Evolutionary conservation across 2,888 invertebrate species (phyloP), one percentile per base, ranked within the genome.

Genomic region (Cacoxenus indagator): DNA sequence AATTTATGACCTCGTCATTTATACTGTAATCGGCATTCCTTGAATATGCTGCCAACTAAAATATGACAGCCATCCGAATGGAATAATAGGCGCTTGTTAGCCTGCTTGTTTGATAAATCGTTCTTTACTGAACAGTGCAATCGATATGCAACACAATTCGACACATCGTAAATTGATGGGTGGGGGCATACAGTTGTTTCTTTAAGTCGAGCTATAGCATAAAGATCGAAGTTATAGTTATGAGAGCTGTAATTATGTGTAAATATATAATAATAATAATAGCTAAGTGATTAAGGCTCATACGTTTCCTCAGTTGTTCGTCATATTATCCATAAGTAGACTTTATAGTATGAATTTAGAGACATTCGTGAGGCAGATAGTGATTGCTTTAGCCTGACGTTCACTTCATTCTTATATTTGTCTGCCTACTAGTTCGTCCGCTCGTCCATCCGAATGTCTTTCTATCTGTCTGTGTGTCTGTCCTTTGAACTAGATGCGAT

Each of bases 191-290:
- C n/a, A n/a, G n/a, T n/a, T n/a, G n/a, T n/a, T n/a, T n/a, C n/a
- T n/a, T n/a, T n/a, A n/a, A n/a, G n/a, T n/a, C n/a, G n/a, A n/a
- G n/a, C n/a, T n/a, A n/a, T n/a, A n/a, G n/a, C n/a, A n/a, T n/a
- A n/a, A n/a, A n/a, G n/a, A n/a, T n/a, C n/a, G n/a, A n/a, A n/a
- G n/a, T n/a, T n/a, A n/a, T n/a, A n/a, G n/a, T n/a, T n/a, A n/a
- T n/a, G n/a, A n/a, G n/a, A n/a, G n/a, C 29, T 27, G 70, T 82
- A 80, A 80, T 80, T 80, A 80, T 77, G 73, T 70, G 70, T 76
- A 81, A 82, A 82, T 78, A 78, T n/a, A n/a, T n/a, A n/a, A n/a
- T n/a, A n/a, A n/a, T 75, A 80, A 80, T 80, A 80, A 80, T 81
- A 77, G 75, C 73, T 70, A 68, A 70, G 79, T 82, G 79, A 80